Evolutionary conservation across 2,888 invertebrate species (phyloP), one percentile per base, ranked within the genome.

Genomic region (Drosophila rubida): DNA sequence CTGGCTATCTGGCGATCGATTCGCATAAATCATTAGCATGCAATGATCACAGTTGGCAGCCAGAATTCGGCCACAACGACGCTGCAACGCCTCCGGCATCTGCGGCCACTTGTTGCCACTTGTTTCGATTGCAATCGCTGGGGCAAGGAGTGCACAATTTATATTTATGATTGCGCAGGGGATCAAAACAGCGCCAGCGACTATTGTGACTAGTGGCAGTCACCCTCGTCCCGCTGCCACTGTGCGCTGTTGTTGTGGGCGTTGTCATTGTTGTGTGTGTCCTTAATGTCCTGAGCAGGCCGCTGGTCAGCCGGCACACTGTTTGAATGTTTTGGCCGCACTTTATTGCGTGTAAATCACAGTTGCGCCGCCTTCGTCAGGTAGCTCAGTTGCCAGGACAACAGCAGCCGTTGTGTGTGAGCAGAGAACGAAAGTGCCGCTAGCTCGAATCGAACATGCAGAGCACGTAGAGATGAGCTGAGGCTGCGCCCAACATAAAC

Each of bases 321-420:
- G 49, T 46, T 59, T 59, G 63, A 67, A 65, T 72, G 48, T 16
- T 54, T 55, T 53, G 48, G 61, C 69, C 70, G 69, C 50, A 27
- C 64, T 75, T 81, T 75, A 81, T 81, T 81, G 69, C 81, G 68
- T 73, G 73, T 82, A 83, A 82, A 81, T 83, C 81, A 81, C 67
- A 64, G 54, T 63, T 61, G 58, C 7, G 53, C 14, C 45, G 51
- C 55, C 55, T 63, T 51, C n/a, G n/a, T n/a, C n/a, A n/a, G 46
- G 53, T 59, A 32, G 6, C 39, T n/a, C 55, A 72, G 68, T 68
- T 50, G 72, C 25, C 69, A 72, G 57, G 69, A 1, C 19, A 19
- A 3, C 19, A 19, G 19, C 19, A 19, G 19, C 19, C n/a, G n/a
- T n/a, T n/a, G n/a, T n/a, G n/a, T n/a, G n/a, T n/a, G n/a, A 30